These are phyloP conservation scores for Pollenia angustigena DNA, from an alignment of 2,888 invertebrate genomes.

Conservation along the genomic window DNA sequence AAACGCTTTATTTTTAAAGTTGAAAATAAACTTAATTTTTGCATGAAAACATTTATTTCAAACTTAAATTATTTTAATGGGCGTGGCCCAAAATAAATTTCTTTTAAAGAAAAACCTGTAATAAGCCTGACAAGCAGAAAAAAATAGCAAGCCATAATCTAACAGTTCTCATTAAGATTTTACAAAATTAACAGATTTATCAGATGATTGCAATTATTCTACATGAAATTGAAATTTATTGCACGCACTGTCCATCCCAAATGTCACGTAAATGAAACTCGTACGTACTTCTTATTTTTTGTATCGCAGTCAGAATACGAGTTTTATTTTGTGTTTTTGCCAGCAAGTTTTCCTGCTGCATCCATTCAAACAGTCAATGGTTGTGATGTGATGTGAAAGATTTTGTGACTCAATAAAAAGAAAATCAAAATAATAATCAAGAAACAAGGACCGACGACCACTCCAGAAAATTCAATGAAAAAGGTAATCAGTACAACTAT, in stretches of 20 bases:
- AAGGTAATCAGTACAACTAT: conserved; percentile 59
- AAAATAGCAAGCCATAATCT: background rate
- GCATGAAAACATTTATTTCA: no score
- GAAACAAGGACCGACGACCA: background rate
- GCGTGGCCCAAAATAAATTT: no score
- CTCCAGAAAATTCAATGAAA: conserved; percentile 13
- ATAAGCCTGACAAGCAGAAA: no score
- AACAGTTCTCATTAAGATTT: conserved; percentile 11
- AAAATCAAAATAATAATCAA: conserved; percentile 41
- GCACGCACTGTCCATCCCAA: conserved; percentile 45
- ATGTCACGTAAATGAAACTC: conserved; percentile 52
- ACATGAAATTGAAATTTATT: conserved; percentile 43
- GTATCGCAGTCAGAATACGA: background rate
- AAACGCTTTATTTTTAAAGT: no score
- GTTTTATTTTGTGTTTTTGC: background rate
- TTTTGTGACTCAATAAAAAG: conserved; percentile 17
- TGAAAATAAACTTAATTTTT: no score
- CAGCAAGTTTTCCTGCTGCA: conserved; percentile 9
- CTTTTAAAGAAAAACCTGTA: no score
- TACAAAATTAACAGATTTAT: conserved; percentile 30
- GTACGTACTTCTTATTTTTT: conserved; percentile 4
- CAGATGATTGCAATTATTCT: conserved; percentile 20
- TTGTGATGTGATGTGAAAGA: conserved; percentile 15
- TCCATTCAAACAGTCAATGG: background rate
- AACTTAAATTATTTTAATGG: no score